Base-by-base conservation (phyloP, 2,113 vertebrate genomes). In the Sander vitreus region DNA sequence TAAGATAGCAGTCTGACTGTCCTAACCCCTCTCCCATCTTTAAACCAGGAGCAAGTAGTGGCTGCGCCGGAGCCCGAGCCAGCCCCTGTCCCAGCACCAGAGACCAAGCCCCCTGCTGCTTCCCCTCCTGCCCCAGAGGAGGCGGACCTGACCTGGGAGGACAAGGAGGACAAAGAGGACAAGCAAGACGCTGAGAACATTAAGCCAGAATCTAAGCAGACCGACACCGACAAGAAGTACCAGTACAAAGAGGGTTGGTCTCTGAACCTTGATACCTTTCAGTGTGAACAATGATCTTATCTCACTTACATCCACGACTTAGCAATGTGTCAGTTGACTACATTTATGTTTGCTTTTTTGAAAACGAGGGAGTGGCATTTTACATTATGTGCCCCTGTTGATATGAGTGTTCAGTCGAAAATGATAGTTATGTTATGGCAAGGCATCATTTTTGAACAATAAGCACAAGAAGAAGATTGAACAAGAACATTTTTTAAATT, bases 161-260 rank as follows among this genome's bases (percentile, higher is more conserved):
- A 99, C 58, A 99, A 99, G 85, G 97, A 99, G 70, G 96, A 99
- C 50, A 99, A 99, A 84, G 97, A 99, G 76, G 98, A 98, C 88
- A 99, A 99, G 82, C 89, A 97, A 59, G 97, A 97, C 45, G 96
- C 97, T 0, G 98, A 99, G 92, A 99, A 99, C 81, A 95, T 96
- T 87, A 95, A 98, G 86, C 95, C 96, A 0, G 94, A 91, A 68
- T 23, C 77, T 0, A 63, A 85, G 2, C 25, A 73, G 0, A 78
- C 58, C 2, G 45, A 82, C n/a, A 84, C 91, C 4, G 93, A 97
- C 67, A 97, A 96, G 93, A 99, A 97, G 76, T 99, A 99, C 65
- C 96, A 97, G 82, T 99, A 99, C 88, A 99, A 99, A 95, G 96
- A 96, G 92, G 98, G 98, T 99, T 91, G 85, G 96, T 76, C 53